phyloP scores from a whole-genome alignment of 2,888 invertebrate species.

The Aelia acuminata region DNA sequence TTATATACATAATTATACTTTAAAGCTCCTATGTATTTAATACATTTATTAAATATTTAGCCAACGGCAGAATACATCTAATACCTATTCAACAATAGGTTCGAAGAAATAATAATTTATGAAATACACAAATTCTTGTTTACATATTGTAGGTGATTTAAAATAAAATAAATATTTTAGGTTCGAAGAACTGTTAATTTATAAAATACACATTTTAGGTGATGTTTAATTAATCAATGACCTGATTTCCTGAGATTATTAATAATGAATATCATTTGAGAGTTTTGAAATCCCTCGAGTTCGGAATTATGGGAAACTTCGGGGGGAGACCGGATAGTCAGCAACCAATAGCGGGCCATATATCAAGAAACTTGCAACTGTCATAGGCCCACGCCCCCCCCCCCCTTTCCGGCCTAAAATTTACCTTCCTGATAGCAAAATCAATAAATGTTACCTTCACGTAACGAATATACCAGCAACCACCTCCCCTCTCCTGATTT shows the following conservation, averaged over 20 bases:
- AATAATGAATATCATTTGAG: slow-evolving; percentile 1
- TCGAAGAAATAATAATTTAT: too few relatives aligned
- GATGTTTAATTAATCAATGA: neutral
- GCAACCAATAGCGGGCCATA: slow-evolving; percentile 14
- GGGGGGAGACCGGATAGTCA: neutral
- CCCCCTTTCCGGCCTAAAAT: neutral
- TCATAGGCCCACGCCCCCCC: neutral
- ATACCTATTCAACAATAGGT: too few relatives aligned
- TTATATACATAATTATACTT: too few relatives aligned
- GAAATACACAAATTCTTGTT: too few relatives aligned
- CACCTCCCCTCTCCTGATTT: too few relatives aligned
- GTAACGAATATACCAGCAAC: neutral
- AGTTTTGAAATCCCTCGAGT: slow-evolving; percentile 14
- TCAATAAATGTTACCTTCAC: neutral
- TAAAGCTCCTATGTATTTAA: too few relatives aligned
- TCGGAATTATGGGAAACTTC: neutral
- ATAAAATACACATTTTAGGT: neutral
- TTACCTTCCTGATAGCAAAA: neutral
- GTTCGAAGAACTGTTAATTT: neutral
- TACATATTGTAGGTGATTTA: too few relatives aligned
- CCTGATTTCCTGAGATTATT: neutral
- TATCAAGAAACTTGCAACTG: slow-evolving; percentile 21
- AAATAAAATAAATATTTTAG: too few relatives aligned
- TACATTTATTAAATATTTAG: too few relatives aligned
- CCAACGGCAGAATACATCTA: too few relatives aligned